These are phyloP conservation scores for Notoglanidium macrostoma DNA, from an alignment of 2,797 vertebrate genomes.

Conservation along the genomic window DNA sequence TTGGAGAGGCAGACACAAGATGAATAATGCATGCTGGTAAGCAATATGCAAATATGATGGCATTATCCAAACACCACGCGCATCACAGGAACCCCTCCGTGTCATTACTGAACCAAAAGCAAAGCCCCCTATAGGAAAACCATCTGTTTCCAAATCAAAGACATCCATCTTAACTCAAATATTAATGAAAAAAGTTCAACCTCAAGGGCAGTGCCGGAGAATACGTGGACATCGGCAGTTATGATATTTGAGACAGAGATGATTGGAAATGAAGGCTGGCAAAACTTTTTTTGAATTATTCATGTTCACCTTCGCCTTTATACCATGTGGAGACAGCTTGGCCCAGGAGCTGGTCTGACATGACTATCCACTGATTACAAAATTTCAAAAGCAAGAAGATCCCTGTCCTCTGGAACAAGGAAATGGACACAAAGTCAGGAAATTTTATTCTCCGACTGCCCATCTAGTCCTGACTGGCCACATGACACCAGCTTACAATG, in stretches of 20 bases:
- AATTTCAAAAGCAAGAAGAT: slow-evolving; percentile 45
- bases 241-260: too few species aligned
- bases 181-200: not conserved
- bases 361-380: slow-evolving; percentile 18
- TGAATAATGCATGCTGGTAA: slow-evolving; percentile 75
- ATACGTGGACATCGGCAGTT: not conserved
- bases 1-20: slow-evolving; percentile 61
- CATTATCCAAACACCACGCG: slow-evolving; percentile 72
- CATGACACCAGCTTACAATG: slow-evolving; percentile 26
- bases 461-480: slow-evolving; percentile 18
- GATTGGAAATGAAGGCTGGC: not conserved
- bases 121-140: slow-evolving; percentile 56
- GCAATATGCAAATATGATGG: slow-evolving; percentile 76
- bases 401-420: slow-evolving; percentile 37
- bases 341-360: slow-evolving; percentile 39
- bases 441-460: slow-evolving; percentile 6
- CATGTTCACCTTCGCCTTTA: too few species aligned
- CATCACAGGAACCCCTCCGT: slow-evolving; percentile 63
- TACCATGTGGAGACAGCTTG: not conserved
- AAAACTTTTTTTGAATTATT: not conserved
- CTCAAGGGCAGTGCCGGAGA: not conserved
- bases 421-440: slow-evolving; percentile 31
- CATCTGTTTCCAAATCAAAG: slow-evolving; percentile 57
- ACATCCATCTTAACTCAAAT: not conserved
- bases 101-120: slow-evolving; percentile 63